A percentile compares a stretch with the other conserved stretches of the same genome.
phyloP scores from a whole-genome alignment of 1,140 invertebrate genomes.

The Bombus turneri region DNA sequence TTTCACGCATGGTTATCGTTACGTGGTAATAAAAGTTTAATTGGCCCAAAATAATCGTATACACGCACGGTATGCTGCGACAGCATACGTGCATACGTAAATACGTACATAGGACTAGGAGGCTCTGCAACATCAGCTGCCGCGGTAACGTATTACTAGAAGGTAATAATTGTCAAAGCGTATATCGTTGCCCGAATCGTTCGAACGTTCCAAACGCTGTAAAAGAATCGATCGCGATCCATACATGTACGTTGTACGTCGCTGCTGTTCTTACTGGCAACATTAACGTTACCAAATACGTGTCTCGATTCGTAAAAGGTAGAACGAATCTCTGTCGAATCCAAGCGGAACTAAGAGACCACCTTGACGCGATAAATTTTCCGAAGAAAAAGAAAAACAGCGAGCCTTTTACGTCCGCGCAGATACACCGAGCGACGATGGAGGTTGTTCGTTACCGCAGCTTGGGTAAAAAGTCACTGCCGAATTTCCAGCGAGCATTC shows the following conservation, averaged over 20 bases:
- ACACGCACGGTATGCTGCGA: too few species aligned
- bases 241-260: too few species aligned
- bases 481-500: constrained; percentile 51
- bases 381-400: not conserved
- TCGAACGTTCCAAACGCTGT: too few species aligned
- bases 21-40: not conserved
- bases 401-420: not conserved
- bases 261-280: too few species aligned
- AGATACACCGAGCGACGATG: not conserved
- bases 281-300: not conserved
- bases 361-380: not conserved
- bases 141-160: too few species aligned
- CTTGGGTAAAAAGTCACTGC: constrained; percentile 14
- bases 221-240: too few species aligned
- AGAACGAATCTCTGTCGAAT: not conserved
- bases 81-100: accelerated
- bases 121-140: too few species aligned
- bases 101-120: too few species aligned
- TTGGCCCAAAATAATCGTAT: accelerated
- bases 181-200: too few species aligned
- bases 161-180: too few species aligned
- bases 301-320: not conserved
- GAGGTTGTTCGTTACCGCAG: not conserved
- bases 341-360: not conserved
- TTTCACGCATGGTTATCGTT: not conserved